phyloP scores from a whole-genome alignment of 2,797 vertebrate genomes.

The Cygnus olor region DNA sequence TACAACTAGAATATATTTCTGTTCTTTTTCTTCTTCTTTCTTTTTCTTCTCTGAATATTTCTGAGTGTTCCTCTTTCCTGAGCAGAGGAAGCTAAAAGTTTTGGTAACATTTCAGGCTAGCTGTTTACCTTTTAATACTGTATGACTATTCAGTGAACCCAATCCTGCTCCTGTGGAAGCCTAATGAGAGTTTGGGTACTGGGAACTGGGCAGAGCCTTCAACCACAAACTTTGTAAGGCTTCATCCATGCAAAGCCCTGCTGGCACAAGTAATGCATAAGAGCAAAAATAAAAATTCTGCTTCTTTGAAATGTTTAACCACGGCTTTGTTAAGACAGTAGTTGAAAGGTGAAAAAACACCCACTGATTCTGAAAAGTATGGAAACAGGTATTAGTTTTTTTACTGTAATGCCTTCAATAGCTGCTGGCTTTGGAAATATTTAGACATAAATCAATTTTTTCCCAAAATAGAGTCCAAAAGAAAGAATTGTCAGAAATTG shows the following conservation, averaged over 20 bases:
- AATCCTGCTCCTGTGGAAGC: constrained; percentile 42
- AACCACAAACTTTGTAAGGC: constrained; percentile 57
- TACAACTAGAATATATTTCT: background rate
- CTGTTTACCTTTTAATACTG: constrained; percentile 58
- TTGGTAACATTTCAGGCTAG: constrained; percentile 16
- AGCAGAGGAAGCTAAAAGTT: constrained; percentile 35
- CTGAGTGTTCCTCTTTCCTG: background rate
- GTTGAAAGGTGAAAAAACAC: constrained; percentile 26
- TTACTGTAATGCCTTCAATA: background rate
- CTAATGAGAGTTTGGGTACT: constrained; percentile 51
- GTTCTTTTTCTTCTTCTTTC: fast-evolving
- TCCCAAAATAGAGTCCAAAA: constrained; percentile 25
- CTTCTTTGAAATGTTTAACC: constrained; percentile 25
- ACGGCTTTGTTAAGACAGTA: background rate
- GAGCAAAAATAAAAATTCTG: constrained; percentile 54
- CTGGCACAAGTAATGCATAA: constrained; percentile 28
- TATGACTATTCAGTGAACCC: constrained; percentile 57
- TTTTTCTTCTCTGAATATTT: background rate
- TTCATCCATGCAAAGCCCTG: constrained; percentile 67
- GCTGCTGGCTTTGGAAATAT: constrained; percentile 45
- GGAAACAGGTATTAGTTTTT: background rate
- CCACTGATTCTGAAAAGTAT: background rate
- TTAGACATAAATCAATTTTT: constrained; percentile 29
- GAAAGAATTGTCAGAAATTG: background rate
- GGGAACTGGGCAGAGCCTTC: constrained; percentile 46